Percentiles rank a stretch among this genome's conserved stretches.
These are phyloP conservation scores for Drosophila macrospina DNA, from an alignment of 2,888 invertebrate genomes.

Conservation along the genomic window DNA sequence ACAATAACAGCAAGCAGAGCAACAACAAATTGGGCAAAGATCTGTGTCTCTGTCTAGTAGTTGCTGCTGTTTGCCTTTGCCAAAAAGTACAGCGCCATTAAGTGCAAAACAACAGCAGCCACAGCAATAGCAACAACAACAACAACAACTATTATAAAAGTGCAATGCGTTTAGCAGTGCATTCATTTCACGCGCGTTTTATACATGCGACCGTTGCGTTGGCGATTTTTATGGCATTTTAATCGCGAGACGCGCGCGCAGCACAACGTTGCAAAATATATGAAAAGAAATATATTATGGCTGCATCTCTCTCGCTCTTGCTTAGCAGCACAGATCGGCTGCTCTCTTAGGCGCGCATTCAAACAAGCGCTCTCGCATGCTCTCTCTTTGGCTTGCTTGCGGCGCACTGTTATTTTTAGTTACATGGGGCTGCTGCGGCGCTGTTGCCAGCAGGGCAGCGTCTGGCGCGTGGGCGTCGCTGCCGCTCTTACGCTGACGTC, in stretches of 20 bases:
- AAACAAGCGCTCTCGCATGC: background rate
- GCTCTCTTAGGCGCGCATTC: constrained; percentile 7
- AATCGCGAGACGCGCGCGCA: constrained; percentile 67
- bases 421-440: constrained; percentile 56
- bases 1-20: constrained; percentile 35
- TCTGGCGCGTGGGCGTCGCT: constrained; percentile 74
- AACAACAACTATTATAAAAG: constrained; percentile 29
- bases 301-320: constrained; percentile 7
- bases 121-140: constrained; percentile 21
- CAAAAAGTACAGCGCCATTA: constrained; percentile 64
- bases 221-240: constrained; percentile 78
- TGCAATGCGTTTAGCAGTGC: constrained; percentile 41
- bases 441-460: constrained; percentile 60
- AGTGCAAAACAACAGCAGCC: constrained; percentile 39
- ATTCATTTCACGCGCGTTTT: constrained; percentile 60
- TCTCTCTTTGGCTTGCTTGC: constrained; percentile 21
- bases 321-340: constrained; percentile 1
- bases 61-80: constrained; percentile 37
- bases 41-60: constrained; percentile 30
- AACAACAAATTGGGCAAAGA: constrained; percentile 36
- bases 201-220: constrained; percentile 52
- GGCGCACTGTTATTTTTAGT: constrained; percentile 67
- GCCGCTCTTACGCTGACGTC: constrained; percentile 38
- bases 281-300: background rate
- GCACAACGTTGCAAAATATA: constrained; percentile 16